These are phyloP conservation scores for Epinephelus lanceolatus DNA, from an alignment of 2,113 vertebrate species.

Conservation along the genomic window DNA sequence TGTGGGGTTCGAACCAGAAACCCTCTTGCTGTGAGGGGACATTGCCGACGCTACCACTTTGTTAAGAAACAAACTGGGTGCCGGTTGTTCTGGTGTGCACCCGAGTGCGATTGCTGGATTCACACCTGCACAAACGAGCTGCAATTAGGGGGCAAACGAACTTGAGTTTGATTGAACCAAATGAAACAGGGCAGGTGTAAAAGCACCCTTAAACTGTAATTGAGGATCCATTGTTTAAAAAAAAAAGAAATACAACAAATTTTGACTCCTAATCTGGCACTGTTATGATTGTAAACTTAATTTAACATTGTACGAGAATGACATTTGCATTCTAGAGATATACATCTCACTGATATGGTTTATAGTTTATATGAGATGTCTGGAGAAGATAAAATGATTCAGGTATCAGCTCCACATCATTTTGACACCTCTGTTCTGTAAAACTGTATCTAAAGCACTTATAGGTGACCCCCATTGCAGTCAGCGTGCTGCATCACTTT, in stretches of 20 bases:
- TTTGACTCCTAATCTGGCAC: not conserved
- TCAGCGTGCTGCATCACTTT: conserved; percentile 25
- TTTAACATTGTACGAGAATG: not conserved
- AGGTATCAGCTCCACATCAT: conserved; percentile 12
- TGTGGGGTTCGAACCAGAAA: too few species aligned
- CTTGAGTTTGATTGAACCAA: too few species aligned
- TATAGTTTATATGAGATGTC: not conserved
- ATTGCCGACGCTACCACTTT: too few species aligned
- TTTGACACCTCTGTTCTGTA: conserved; percentile 29
- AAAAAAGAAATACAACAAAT: not conserved
- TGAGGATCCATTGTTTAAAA: not conserved
- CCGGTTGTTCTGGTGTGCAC: too few species aligned
- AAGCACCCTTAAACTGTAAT: too few species aligned
- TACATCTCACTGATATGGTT: not conserved
- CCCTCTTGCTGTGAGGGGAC: too few species aligned
- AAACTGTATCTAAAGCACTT: conserved; percentile 23
- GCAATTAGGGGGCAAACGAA: too few species aligned
- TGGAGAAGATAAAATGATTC: not conserved
- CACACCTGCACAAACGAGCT: too few species aligned
- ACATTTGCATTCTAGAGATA: not conserved
- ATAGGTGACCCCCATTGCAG: conserved; percentile 9
- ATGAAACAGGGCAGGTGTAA: too few species aligned
- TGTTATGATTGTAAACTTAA: not conserved
- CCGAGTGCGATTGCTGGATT: too few species aligned
- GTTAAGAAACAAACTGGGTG: too few species aligned